Evolutionary conservation across 2,888 invertebrate genomes (phyloP), one percentile per base, ranked within the genome.

Genomic region (Eubasilissa splendida): DNA sequence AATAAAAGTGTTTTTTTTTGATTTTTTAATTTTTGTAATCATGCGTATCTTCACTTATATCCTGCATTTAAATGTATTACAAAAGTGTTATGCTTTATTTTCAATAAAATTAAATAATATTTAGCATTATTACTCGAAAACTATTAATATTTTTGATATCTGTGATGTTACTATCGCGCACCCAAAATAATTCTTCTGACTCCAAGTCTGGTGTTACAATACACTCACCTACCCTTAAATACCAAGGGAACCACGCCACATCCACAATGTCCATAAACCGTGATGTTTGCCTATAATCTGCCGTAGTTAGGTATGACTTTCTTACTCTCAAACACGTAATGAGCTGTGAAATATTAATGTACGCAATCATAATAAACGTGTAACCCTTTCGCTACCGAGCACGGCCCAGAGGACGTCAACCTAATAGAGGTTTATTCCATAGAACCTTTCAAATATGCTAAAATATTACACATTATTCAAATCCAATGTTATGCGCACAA

Each of bases 291-390:
- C 80, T 81, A 79, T 83, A 82, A 82, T 80, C 75, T 66, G 77
- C 63, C 65, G 81, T 83, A 79, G 81, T 76, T 80, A 56, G 80
- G 77, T 74, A 83, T 82, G 82, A 66, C 83, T 83, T 83, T 84
- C 84, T 84, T 84, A 81, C 83, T 77, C 81, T 81, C 83, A 81
- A 84, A 83, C 84, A 80, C 84, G 83, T 84, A 84, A 84, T 84
- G 84, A 84, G 81, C 83, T 84, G 80, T 84, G 84, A 84, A 84
- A 84, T 84, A 83, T 84, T 84, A 81, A 84, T 84, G 82, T 68
- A 83, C 83, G 84, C 84, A 84, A 84, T 84, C 84, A 84, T 84
- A 84, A 84, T 84, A 84, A 84, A 84, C 84, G 78, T 80, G 81
- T 82, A 84, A 84, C 84, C 84, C 84, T 84, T 84, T 84, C 84